Evolutionary conservation across 1,140 invertebrate genomes (phyloP).

Genomic region (Drosophila quadrilineata): DNA sequence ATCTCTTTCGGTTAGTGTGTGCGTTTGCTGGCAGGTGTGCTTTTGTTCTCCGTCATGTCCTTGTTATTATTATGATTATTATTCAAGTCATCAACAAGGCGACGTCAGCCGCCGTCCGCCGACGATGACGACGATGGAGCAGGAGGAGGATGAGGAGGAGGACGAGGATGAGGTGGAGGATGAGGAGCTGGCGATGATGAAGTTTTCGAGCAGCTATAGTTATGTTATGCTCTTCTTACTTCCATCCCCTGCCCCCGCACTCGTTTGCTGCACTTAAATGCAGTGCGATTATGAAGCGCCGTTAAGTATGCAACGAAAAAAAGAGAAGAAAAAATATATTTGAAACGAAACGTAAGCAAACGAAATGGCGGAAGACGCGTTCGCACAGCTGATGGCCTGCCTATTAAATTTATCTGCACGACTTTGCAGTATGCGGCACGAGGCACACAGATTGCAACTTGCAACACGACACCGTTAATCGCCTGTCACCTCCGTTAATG

Average conservation of each 20-base stretch:
- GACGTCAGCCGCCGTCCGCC: too few relatives aligned
- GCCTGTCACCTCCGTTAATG: constrained; percentile 12
- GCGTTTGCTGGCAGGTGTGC: constrained; percentile 56
- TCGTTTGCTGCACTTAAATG: constrained; percentile 62
- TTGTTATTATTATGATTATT: constrained; percentile 80
- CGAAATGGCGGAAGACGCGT: constrained; percentile 8
- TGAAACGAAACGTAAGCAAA: neutral
- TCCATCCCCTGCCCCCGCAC: too few relatives aligned
- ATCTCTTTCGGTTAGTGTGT: constrained; percentile 9
- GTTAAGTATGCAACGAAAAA: constrained; percentile 37
- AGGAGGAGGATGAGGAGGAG: too few relatives aligned
- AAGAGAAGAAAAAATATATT: neutral
- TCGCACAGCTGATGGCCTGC: constrained; percentile 34
- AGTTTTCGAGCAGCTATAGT: constrained; percentile 59
- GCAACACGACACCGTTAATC: constrained; percentile 38
- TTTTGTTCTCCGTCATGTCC: constrained; percentile 70
- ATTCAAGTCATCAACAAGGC: constrained; percentile 74
- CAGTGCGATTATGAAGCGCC: constrained; percentile 35
- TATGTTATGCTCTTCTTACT: too few relatives aligned
- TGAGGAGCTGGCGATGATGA: too few relatives aligned
- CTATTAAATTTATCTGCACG: constrained; percentile 74
- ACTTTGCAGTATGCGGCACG: constrained; percentile 28
- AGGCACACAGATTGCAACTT: constrained; percentile 1
- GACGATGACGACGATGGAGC: constrained; percentile 67
- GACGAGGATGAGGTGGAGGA: too few relatives aligned